These are phyloP conservation scores for Nasonia oneida DNA, from an alignment of 2,888 invertebrate species.

Conservation along the genomic window DNA sequence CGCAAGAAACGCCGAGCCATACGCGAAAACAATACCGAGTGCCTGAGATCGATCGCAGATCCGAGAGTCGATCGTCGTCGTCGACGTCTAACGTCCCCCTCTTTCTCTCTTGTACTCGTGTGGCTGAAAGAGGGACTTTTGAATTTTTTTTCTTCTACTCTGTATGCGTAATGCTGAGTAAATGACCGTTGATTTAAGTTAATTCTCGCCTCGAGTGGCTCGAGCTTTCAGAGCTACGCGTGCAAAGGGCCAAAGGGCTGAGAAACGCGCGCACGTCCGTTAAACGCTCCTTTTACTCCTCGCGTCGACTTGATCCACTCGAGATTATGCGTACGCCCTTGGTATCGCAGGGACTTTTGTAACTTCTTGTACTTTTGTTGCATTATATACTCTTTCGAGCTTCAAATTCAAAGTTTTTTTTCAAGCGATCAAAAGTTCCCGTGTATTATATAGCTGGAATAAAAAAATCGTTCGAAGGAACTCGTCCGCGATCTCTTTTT, in stretches of 20 bases:
- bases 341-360: not conserved
- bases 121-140: constrained; percentile 16
- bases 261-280: constrained; percentile 44
- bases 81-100: not conserved
- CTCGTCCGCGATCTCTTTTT: not conserved
- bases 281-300: constrained; percentile 28
- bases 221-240: constrained; percentile 13
- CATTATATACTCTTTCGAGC: not conserved
- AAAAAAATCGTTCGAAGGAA: not conserved
- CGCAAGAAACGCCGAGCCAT: constrained; percentile 12
- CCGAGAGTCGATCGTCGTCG: not conserved
- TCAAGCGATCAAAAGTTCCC: not conserved
- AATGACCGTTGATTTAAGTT: constrained; percentile 53
- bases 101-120: not conserved
- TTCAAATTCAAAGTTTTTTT: not conserved
- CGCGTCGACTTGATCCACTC: not conserved
- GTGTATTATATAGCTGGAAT: not conserved
- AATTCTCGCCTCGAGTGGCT: constrained; percentile 41
- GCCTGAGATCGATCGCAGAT: constrained; percentile 35
- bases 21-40: constrained; percentile 12
- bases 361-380: constrained; percentile 10
- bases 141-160: not conserved
- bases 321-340: not conserved
- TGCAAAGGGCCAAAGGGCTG: constrained; percentile 22
- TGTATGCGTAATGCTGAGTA: constrained; percentile 24